Evolutionary conservation across 2,888 invertebrate genomes (phyloP).

Genomic region (Heliconius ismenius): DNA sequence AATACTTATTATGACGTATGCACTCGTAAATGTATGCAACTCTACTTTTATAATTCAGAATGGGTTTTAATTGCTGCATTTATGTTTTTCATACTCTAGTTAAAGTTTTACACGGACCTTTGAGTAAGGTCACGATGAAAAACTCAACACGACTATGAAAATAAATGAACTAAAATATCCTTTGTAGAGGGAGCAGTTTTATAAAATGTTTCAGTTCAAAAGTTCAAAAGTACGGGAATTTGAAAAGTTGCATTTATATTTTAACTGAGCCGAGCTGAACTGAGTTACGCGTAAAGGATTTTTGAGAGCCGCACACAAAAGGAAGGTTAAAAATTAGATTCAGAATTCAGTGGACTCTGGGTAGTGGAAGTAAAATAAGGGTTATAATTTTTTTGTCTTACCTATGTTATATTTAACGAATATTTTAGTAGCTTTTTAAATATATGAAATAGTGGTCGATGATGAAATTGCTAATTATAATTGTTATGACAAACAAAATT

Average conservation of each 20-base stretch:
- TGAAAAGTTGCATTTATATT: constrained; percentile 22
- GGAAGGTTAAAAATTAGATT: background rate
- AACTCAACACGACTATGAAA: background rate
- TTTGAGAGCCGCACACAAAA: constrained; percentile 3
- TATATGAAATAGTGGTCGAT: background rate
- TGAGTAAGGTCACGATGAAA: constrained; percentile 16
- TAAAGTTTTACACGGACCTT: background rate
- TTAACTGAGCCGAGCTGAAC: constrained; percentile 1
- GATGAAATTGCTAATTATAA: background rate
- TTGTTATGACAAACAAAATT: background rate
- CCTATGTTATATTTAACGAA: background rate
- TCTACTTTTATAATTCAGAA: background rate
- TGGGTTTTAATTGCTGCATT: background rate
- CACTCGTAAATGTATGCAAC: background rate
- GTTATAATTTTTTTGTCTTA: background rate
- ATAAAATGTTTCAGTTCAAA: constrained; percentile 15
- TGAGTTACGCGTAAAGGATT: constrained; percentile 11
- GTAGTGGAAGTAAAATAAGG: background rate
- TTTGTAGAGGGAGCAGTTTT: constrained; percentile 12
- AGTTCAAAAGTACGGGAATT: constrained; percentile 12
- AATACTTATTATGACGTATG: background rate
- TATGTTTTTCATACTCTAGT: constrained; percentile 1
- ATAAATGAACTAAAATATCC: constrained; percentile 13
- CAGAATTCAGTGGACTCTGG: background rate
- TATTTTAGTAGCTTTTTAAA: too few relatives aligned